Evolutionary conservation across 2,888 invertebrate genomes (phyloP).

Genomic region (Atherix ibis): DNA sequence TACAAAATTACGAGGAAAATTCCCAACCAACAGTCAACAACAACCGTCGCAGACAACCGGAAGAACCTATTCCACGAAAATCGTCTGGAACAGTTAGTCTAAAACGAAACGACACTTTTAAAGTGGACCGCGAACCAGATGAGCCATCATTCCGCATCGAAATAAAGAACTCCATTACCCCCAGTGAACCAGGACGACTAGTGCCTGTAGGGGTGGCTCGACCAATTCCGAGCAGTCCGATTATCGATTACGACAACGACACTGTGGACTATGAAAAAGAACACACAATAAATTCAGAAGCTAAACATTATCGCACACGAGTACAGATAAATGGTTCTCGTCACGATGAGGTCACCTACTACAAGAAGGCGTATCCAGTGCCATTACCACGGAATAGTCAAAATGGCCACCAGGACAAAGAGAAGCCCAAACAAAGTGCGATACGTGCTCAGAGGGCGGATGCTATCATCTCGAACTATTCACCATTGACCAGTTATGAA

Average conservation of each 20-base stretch:
- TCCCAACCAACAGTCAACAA: background rate
- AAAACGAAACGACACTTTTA: conserved; percentile 14
- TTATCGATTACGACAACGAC: too few relatives aligned
- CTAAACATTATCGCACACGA: background rate
- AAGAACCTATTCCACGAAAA: too few relatives aligned
- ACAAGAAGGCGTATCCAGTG: background rate
- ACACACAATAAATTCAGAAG: background rate
- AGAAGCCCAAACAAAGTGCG: background rate
- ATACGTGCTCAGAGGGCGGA: background rate
- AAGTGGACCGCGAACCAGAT: conserved; percentile 12
- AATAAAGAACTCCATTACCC: conserved; percentile 28
- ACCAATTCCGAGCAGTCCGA: conserved; percentile 18
- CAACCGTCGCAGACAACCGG: conserved; percentile 11
- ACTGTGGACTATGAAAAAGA: too few relatives aligned
- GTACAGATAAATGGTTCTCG: conserved; percentile 1
- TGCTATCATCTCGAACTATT: conserved; percentile 2
- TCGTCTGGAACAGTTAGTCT: conserved; percentile 9
- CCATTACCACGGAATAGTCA: background rate
- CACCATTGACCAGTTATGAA: conserved; percentile 8
- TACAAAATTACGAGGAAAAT: background rate
- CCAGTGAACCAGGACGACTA: conserved; percentile 25
- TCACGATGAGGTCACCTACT: too few relatives aligned
- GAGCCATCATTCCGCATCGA: conserved; percentile 26
- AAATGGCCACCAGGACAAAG: too few relatives aligned
- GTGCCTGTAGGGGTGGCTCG: conserved; percentile 31